Evolutionary conservation across 2,113 vertebrate genomes (phyloP).

Genomic region (Xyrauchen texanus): DNA sequence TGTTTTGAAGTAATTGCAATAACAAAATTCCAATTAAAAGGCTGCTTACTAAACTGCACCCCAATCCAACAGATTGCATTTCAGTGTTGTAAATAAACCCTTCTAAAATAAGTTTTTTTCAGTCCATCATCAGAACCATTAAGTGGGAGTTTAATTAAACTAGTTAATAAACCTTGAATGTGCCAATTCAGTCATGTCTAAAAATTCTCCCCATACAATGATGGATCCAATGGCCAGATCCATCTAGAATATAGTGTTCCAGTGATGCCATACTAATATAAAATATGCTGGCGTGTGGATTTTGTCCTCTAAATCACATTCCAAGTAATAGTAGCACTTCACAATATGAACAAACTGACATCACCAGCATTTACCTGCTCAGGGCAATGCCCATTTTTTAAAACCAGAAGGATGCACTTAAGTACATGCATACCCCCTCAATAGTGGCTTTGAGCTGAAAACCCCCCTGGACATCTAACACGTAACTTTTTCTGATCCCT

Average conservation of each 20-base stretch:
- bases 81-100: conserved; percentile 9
- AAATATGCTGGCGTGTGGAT: conserved; percentile 10
- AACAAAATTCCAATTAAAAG: conserved; percentile 8
- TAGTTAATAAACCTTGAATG: conserved; percentile 1
- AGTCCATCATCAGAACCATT: conserved; percentile 27
- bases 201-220: not conserved
- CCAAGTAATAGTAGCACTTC: conserved; percentile 9
- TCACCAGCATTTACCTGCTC: conserved; percentile 1
- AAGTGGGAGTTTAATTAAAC: not conserved
- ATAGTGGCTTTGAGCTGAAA: conserved; percentile 14
- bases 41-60: not conserved
- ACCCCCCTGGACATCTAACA: not conserved
- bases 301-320: not conserved
- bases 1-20: conserved; percentile 14
- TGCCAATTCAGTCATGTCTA: conserved; percentile 16
- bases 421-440: not conserved
- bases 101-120: conserved; percentile 13
- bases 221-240: conserved; percentile 11
- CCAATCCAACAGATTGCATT: not conserved
- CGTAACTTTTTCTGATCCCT: conserved; percentile 65
- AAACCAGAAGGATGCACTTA: not conserved
- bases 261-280: conserved; percentile 3
- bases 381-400: not conserved
- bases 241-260: not conserved
- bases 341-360: not conserved